Evolutionary conservation across 2,113 vertebrate genomes (phyloP), one percentile per base, ranked within the genome.

Genomic region (Tetraodon nigroviridis): DNA sequence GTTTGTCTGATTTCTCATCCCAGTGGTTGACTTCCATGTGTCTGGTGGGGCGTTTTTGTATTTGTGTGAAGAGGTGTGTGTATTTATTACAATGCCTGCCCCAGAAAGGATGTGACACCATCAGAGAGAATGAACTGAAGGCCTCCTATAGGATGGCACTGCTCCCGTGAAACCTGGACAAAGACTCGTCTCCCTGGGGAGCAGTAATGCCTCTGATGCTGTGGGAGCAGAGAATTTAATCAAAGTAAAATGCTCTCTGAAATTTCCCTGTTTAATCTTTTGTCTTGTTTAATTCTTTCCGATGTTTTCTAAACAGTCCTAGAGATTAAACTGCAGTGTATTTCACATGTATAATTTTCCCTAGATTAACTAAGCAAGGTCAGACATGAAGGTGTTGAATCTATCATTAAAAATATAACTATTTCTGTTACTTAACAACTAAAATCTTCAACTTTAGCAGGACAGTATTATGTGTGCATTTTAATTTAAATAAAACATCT

Each of bases 1-100:
- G 19, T 51, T 32, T 66, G 72, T 78, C 65, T 57, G 51, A 52
- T 42, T 55, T 18, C 16, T 37, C 12, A 11, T 27, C 3, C 5
- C 32, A 63, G 41, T 22, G n/a, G 6, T 29, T 27, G 41, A 62
- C 51, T 53, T 62, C 17, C 29, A n/a, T 29, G 29, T 8, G 19
- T 54, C 57, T 37, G 11, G 22, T 52, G 51, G 13, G 3, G n/a
- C 48, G 17, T 48, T 13, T 37, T n/a, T n/a, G 46, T 10, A 18
- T 48, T 16, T 22, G 16, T 59, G n/a, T 20, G 10, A 12, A 37
- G 32, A 27, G 24, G 13, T 48, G 40, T 29, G 41, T 49, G 27
- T 32, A 21, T 21, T 18, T 42, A 57, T 7, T 42, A 32, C 2
- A 32, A 20, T 18, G 40, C 51, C 1, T 61, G 51, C 32, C 13